Evolutionary conservation across 2,113 vertebrate genomes (phyloP), one percentile per base, ranked within the genome.

Genomic region (Cacatua alba): DNA sequence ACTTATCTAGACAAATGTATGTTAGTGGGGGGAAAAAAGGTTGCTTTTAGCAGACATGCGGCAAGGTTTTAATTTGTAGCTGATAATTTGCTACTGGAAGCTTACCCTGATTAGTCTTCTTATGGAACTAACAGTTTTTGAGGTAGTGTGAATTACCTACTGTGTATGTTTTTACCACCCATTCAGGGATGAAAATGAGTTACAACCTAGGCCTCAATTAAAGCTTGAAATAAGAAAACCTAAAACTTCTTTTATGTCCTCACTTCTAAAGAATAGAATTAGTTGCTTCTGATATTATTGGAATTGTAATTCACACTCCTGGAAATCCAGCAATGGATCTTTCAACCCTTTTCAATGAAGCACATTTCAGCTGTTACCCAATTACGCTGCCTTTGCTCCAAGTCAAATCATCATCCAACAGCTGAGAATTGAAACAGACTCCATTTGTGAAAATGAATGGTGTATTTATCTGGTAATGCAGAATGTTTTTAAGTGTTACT

Each of bases 91-190:
- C 98, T 98, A 98, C 98, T 98, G 98, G 98, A 98, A 98, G 98
- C 98, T 98, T 99, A 98, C 96, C 81, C 98, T 99, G 99, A 99
- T 99, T 99, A 99, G 98, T 98, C 97, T 98, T 98, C 98, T 99
- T 98, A 98, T 98, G 98, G 98, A 98, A 98, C 98, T 98, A 98
- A 98, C 99, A 98, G 98, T 99, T 99, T 99, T 98, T 98, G 99
- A 99, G 99, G 98, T 99, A 98, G 98, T 98, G 98, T 98, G 98
- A 99, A 99, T 99, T 99, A 99, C 99, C 99, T 98, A 98, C 99
- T 99, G 99, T 98, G 99, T 98, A 98, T 99, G 98, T 99, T 99
- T 99, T 98, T 98, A 98, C 98, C 98, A 98, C 98, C 98, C 98
- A 97, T 98, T 98, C 98, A 98, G 98, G 98, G 98, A 98, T 97